A percentile compares a stretch with the other conserved stretches of the same genome.
Conservation (phyloP, 2,888 invertebrate genomes). For the Frankliniella fusca region DNA sequence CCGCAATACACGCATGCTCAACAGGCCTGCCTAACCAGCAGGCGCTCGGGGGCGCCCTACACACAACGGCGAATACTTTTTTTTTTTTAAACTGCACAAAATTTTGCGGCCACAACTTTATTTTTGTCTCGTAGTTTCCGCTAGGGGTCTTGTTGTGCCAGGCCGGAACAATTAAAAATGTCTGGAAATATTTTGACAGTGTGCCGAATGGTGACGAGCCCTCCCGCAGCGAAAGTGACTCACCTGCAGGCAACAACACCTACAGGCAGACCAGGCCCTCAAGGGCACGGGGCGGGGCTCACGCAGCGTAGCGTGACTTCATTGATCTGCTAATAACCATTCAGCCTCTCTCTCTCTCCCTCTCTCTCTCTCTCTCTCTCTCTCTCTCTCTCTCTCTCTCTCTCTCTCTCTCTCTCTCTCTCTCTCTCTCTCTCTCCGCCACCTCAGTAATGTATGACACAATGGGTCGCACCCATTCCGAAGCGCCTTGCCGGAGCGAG, state of each 20-base stretch:
- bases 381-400: background rate
- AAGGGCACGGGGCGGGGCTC: background rate
- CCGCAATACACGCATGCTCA: background rate
- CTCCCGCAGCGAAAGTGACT: background rate
- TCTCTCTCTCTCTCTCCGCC: too few relatives aligned
- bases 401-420: background rate
- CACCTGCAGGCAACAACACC: background rate
- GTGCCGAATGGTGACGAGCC: background rate
- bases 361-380: slow-evolving; percentile 9
- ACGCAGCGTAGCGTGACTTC: background rate
- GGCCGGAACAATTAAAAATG: too few relatives aligned
- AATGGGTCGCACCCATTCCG: too few relatives aligned
- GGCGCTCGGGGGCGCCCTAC: too few relatives aligned
- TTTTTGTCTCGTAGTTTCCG: too few relatives aligned
- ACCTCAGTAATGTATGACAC: too few relatives aligned
- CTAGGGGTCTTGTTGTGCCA: too few relatives aligned
- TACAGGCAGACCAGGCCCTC: background rate
- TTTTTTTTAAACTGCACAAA: too few relatives aligned
- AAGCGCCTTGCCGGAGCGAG: too few relatives aligned
- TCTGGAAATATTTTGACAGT: too few relatives aligned
- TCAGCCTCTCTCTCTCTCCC: background rate
- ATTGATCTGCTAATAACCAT: background rate
- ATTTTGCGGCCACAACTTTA: too few relatives aligned
- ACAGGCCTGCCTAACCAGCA: background rate
- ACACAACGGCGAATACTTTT: too few relatives aligned